These are phyloP conservation scores for Leptestheria dahalacensis DNA, from an alignment of 1,140 invertebrate species.

Conservation along the genomic window DNA sequence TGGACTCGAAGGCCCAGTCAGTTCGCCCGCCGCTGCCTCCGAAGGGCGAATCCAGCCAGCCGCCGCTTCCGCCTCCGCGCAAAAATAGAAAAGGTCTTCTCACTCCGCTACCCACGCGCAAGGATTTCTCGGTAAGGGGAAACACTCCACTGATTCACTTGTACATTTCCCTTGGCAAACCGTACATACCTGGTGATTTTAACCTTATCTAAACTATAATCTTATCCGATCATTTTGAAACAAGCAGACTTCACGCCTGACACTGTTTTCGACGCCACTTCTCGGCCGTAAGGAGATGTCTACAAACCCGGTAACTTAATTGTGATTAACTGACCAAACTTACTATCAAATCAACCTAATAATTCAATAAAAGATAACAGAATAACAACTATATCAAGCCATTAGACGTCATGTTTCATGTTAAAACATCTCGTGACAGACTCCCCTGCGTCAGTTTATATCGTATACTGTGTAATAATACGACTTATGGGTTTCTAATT, in stretches of 20 bases:
- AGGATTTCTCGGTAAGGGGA: conserved; percentile 15
- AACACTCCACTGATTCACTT: no score
- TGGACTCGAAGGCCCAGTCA: conserved; percentile 24
- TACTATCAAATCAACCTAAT: no score
- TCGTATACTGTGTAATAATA: no score
- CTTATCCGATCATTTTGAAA: not conserved
- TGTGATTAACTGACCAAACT: no score
- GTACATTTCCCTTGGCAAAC: no score
- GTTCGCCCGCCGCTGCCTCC: conserved; percentile 61
- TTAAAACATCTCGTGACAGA: no score
- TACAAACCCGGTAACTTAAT: conserved; percentile 4
- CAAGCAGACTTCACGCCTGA: conserved; percentile 7
- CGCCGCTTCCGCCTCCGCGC: conserved; percentile 68
- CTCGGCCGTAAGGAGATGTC: conserved; percentile 11
- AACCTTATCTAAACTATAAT: not conserved
- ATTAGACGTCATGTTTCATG: no score
- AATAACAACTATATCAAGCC: no score
- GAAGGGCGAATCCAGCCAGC: conserved; percentile 43
- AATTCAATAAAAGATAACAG: no score
- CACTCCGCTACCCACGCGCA: conserved; percentile 7
- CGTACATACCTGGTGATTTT: not conserved
- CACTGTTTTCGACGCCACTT: conserved; percentile 7
- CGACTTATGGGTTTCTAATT: no score
- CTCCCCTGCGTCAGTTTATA: no score
- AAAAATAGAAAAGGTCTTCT: conserved; percentile 34